Evolutionary conservation across 1,140 invertebrate species (phyloP).

Genomic region (Saccostrea cuccullata): DNA sequence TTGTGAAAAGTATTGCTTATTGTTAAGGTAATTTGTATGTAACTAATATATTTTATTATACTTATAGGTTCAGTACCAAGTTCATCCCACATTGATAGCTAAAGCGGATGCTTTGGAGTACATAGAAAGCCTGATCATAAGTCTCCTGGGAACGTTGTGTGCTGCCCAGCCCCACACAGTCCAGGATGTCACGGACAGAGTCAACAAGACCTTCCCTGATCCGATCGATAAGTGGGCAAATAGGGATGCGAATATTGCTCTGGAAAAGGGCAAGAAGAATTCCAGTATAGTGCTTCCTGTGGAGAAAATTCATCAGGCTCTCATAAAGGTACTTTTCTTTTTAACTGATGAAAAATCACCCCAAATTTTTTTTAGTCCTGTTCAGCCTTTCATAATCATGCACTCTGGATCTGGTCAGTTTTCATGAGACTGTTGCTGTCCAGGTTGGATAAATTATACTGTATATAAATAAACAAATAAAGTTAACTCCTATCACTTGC

Average conservation of each 20-base stretch:
- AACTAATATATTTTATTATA: not conserved
- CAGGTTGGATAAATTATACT: no score
- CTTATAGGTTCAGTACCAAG: slow-evolving; percentile 93
- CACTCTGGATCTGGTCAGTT: no score
- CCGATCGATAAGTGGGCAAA: slow-evolving; percentile 96
- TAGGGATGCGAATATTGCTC: slow-evolving; percentile 90
- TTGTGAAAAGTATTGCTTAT: no score
- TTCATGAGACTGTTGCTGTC: no score
- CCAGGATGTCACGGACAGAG: slow-evolving; percentile 93
- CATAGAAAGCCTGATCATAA: slow-evolving; percentile 93
- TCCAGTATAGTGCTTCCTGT: slow-evolving; percentile 89
- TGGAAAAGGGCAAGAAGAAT: slow-evolving; percentile 91
- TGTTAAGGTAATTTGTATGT: not conserved
- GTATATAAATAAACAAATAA: no score
- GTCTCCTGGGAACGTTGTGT: slow-evolving; percentile 92
- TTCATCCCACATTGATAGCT: slow-evolving; percentile 91
- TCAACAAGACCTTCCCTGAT: slow-evolving; percentile 93
- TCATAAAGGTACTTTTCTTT: slow-evolving; percentile 88
- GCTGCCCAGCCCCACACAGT: slow-evolving; percentile 85
- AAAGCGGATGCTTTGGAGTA: slow-evolving; percentile 94
- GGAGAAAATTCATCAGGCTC: slow-evolving; percentile 92
- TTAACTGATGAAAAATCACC: not conserved
- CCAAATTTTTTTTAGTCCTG: no score
- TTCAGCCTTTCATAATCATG: no score
- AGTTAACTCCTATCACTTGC: no score